phyloP scores from a whole-genome alignment of 2,888 invertebrate species.

The Apotomis capreana region DNA sequence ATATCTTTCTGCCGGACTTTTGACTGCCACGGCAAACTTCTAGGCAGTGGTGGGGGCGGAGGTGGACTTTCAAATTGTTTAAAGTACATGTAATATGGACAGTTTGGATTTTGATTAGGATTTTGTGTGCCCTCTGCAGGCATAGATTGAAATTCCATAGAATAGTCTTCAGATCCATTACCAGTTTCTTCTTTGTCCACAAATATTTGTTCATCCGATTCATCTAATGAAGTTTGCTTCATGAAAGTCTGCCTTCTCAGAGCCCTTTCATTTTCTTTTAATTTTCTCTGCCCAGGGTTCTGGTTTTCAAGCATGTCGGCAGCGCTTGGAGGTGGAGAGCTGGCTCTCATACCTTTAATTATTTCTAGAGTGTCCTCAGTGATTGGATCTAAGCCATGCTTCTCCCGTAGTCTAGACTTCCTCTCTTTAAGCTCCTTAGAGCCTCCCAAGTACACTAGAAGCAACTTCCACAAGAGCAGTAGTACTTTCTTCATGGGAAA shows the following conservation, averaged over 20 bases:
- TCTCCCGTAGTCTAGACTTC: constrained; percentile 88
- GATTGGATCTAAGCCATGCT: constrained; percentile 88
- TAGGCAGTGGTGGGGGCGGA: constrained; percentile 75
- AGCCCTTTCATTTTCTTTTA: constrained; percentile 84
- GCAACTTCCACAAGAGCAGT: constrained; percentile 96
- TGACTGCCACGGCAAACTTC: constrained; percentile 96
- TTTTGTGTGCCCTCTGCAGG: constrained; percentile 69
- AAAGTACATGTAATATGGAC: constrained; percentile 73
- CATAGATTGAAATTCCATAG: constrained; percentile 84
- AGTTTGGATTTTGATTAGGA: constrained; percentile 67
- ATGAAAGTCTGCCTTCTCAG: constrained; percentile 90
- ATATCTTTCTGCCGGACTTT: constrained; percentile 97
- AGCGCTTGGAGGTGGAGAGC: constrained; percentile 96
- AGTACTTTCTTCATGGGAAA: constrained; percentile 99
- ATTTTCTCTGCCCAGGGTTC: constrained; percentile 87
- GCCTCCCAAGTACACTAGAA: constrained; percentile 96
- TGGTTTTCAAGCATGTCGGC: constrained; percentile 94
- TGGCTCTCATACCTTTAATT: constrained; percentile 96
- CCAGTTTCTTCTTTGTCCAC: constrained; percentile 88
- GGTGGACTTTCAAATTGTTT: constrained; percentile 78
- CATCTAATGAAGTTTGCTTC: constrained; percentile 96
- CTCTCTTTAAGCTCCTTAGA: constrained; percentile 91
- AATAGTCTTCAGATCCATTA: constrained; percentile 84
- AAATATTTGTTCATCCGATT: constrained; percentile 87
- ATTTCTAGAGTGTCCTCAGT: constrained; percentile 97